These are phyloP conservation scores for Amphipoea lucens DNA, from an alignment of 2,888 invertebrate genomes.

Conservation along the genomic window DNA sequence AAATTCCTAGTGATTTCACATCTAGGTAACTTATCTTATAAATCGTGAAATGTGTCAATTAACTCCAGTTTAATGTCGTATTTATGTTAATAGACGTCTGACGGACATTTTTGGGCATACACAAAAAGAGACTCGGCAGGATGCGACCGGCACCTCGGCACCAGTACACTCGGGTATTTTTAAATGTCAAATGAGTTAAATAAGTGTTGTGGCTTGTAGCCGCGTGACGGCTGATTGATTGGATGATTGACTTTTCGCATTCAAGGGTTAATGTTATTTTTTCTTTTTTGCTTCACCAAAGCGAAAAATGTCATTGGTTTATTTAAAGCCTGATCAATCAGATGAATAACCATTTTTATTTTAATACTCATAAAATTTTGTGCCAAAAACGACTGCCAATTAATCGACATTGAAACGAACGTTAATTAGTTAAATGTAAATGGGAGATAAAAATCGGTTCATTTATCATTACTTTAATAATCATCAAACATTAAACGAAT, in stretches of 20 bases:
- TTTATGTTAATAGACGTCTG: slow-evolving; percentile 87
- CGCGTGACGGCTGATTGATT: slow-evolving; percentile 58
- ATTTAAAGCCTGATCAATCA: slow-evolving; percentile 34
- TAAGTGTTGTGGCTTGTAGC: slow-evolving; percentile 59
- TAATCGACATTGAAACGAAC: slow-evolving; percentile 55
- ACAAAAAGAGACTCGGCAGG: slow-evolving; percentile 81
- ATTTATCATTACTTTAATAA: slow-evolving; percentile 62
- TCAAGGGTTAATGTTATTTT: slow-evolving; percentile 44
- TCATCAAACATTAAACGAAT: slow-evolving; percentile 54
- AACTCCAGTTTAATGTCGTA: slow-evolving; percentile 88
- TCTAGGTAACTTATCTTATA: slow-evolving; percentile 81
- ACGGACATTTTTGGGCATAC: slow-evolving; percentile 80
- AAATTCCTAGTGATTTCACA: slow-evolving; percentile 77
- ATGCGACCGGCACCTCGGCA: slow-evolving; percentile 69
- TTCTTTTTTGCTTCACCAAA: slow-evolving; percentile 8
- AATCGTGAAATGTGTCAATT: slow-evolving; percentile 90
- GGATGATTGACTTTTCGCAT: slow-evolving; percentile 64
- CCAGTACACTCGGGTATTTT: slow-evolving; percentile 76
- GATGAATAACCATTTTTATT: slow-evolving; percentile 42
- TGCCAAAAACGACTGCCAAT: slow-evolving; percentile 48
- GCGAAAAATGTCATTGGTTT: slow-evolving; percentile 32
- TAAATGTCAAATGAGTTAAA: slow-evolving; percentile 74
- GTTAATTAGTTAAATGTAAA: slow-evolving; percentile 58
- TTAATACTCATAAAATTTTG: slow-evolving; percentile 43
- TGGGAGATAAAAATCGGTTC: slow-evolving; percentile 55